Base-by-base conservation (phyloP, 2,797 vertebrate species). In the Sebastes minor region DNA sequence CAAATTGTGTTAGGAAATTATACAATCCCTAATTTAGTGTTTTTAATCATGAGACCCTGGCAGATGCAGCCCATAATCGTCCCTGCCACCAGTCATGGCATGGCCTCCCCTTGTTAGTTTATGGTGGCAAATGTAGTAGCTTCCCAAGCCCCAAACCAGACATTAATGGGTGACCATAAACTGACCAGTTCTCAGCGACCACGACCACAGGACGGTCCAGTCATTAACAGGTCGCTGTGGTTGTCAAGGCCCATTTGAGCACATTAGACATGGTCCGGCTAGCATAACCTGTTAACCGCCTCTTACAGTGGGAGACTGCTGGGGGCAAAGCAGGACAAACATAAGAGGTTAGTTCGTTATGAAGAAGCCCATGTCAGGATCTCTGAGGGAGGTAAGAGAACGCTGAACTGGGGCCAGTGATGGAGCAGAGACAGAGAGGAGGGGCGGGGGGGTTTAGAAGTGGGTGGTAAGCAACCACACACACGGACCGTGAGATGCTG, bases 181-280 rank as follows among this genome's bases (percentile, higher is more conserved):
- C 84, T 87, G 91, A 89, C 91, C 86, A 80, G 86, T 89, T 83
- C 78, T 86, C 84, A 69, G 84, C 5, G 85, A 84, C 87, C 87
- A 88, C 70, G 56, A 77, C 85, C 89, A 75, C 91, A 90, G 63
- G 71, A 86, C 23, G 42, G 87, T 92, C 81, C 78, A 81, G 90
- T 88, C 88, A 90, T 90, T 89, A 90, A 87, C 87, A 88, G 86
- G 88, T 92, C 84, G 33, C 83, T 92, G 92, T 84, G 92, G 90
- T 82, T 53, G 90, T 89, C 88, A 83, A 80, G 89, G 86, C 70
- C 78, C 89, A 88, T 91, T 91, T 88, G 71, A 87, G 83, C 80
- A 86, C 80, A 91, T 94, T 88, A 91, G 89, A 89, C 88, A 91
- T 7, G 84, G 90, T 87, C 84, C 55, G 12, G 84, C 85, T 83